A percentile compares a stretch with the other conserved stretches of the same genome.
These are phyloP conservation scores for Anarhynchus alexandrinus DNA, from an alignment of 2,113 vertebrate genomes.

Conservation along the genomic window DNA sequence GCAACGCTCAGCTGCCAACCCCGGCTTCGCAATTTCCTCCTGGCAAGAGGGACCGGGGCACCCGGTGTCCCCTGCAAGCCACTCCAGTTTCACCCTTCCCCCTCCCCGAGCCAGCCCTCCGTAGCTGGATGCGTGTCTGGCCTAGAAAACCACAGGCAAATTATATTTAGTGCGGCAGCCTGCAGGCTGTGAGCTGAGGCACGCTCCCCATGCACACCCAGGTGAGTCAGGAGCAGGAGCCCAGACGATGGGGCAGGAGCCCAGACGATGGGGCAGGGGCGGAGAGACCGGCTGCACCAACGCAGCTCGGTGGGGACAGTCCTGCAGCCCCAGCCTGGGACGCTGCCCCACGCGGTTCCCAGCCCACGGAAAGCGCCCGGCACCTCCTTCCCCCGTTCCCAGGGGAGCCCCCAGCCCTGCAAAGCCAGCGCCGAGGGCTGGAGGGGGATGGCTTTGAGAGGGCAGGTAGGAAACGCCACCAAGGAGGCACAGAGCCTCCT, in stretches of 20 bases:
- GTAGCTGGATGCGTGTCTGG: accelerated
- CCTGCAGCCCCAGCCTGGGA: background rate
- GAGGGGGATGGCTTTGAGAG: background rate
- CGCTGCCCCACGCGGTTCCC: accelerated
- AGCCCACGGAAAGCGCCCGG: accelerated
- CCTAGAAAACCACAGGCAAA: background rate
- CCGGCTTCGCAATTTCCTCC: background rate
- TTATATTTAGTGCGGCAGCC: background rate
- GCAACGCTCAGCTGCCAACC: background rate
- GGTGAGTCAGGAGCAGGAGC: background rate
- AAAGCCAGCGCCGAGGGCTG: background rate
- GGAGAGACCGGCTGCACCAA: accelerated
- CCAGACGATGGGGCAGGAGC: accelerated
- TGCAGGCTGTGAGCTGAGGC: background rate
- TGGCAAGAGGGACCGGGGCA: background rate
- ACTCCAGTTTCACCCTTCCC: background rate
- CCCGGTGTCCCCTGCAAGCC: accelerated
- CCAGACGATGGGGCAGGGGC: accelerated
- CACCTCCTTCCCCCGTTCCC: accelerated
- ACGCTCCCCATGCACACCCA: accelerated
- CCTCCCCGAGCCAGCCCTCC: background rate
- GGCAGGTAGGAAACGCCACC: background rate
- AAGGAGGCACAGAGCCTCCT: background rate
- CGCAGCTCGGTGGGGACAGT: background rate
- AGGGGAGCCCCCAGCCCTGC: background rate